Base-by-base conservation (phyloP, 2,888 invertebrate genomes). In the Melieria omissa region DNA sequence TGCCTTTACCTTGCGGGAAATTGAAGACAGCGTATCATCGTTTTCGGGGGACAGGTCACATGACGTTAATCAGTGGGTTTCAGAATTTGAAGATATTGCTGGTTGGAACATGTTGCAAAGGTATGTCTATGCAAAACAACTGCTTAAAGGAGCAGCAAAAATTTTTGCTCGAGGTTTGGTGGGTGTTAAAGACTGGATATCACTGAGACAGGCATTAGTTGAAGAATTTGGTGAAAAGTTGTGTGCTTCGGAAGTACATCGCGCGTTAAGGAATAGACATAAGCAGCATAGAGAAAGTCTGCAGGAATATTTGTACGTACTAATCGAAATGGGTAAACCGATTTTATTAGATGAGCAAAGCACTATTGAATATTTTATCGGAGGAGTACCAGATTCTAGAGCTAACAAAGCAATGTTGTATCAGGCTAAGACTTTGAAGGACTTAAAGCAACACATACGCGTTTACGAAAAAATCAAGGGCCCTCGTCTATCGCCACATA, bases 81-180 rank as follows among this genome's bases (percentile, higher is more conserved):
- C 41, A 3, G 68, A 68, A 42, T 16, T 49, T 42, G 68, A 61
- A 14, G 49, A 73, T 14, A 70, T 67, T 12, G 74, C 73, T 4
- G n/a, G 49, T 12, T 75, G 71, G 74, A 66, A 71, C n/a, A 42
- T 29, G 2, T 57, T 73, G 14, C 16, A 57, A 16, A 57, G 14
- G 14, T 57, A n/a, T 16, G 57, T 57, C 2, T 57, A 57, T 57
- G 57, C 16, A 3, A 57, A 57, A 14, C 29, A 58, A 58, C 45
- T 61, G 10, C 42, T 73, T 14, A 71, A 60, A n/a, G 67, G 73
- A 5, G 65, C 68, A 0, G 47, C 72, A 6, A 67, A 49, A 47
- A 16, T 65, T 42, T 74, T 72, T 69, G 46, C 73, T 55, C 49
- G 72, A 55, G 62, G 72, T 16, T 55, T 65, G 54, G 46, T 61